phyloP scores from a whole-genome alignment of 2,888 invertebrate genomes.

The Thereva unica region DNA sequence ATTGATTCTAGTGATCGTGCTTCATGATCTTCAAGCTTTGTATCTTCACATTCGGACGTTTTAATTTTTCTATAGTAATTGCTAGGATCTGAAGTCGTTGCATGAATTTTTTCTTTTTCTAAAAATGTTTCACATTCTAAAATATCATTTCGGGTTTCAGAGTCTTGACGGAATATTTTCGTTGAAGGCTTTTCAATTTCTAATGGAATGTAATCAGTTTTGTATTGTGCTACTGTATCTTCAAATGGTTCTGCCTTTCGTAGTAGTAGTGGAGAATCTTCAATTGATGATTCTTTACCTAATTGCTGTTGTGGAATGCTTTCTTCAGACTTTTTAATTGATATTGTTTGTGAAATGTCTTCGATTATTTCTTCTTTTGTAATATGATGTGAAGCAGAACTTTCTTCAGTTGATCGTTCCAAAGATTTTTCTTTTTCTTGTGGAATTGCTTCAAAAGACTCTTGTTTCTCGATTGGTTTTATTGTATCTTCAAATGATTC shows the following conservation, averaged over 20 bases:
- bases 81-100: constrained; percentile 13
- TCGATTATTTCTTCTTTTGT: not conserved
- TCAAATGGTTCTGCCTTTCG: too few relatives aligned
- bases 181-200: constrained; percentile 41
- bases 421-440: not conserved
- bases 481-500: too few relatives aligned
- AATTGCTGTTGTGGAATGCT: too few relatives aligned
- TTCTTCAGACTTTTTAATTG: not conserved
- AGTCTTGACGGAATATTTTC: constrained; percentile 53
- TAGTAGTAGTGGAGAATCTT: too few relatives aligned
- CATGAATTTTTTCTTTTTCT: constrained; percentile 23
- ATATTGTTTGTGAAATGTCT: constrained; percentile 7
- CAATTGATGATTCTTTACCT: too few relatives aligned
- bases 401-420: not conserved
- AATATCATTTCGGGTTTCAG: constrained; percentile 55
- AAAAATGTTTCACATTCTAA: constrained; percentile 45
- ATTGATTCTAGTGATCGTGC: too few relatives aligned
- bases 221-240: too few relatives aligned
- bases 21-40: too few relatives aligned
- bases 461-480: too few relatives aligned
- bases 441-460: constrained; percentile 6
- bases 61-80: constrained; percentile 21
- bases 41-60: constrained; percentile 6
- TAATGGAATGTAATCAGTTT: too few relatives aligned
- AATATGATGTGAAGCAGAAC: not conserved